A percentile compares a stretch with the other conserved stretches of the same genome.
Conservation (phyloP, 2,113 vertebrate genomes). For the Xiphophorus maculatus region DNA sequence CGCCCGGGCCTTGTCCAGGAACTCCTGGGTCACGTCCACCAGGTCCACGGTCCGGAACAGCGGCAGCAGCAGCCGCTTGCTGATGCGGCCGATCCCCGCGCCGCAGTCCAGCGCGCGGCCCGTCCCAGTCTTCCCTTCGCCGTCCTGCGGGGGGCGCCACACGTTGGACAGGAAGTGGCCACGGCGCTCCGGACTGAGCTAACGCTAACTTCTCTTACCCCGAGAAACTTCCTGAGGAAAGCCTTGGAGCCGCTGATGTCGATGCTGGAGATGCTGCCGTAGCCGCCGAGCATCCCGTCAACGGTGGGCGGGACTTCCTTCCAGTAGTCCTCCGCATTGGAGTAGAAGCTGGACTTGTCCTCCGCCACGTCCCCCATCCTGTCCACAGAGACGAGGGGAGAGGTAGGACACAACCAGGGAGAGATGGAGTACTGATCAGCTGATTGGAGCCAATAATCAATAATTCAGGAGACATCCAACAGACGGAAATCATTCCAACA, state of each 20-base stretch:
- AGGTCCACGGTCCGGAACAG: conserved; percentile 91
- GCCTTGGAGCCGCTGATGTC: conserved; percentile 93
- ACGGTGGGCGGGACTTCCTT: conserved; percentile 88
- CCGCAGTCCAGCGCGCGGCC: conserved; percentile 93
- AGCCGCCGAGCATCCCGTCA: conserved; percentile 96
- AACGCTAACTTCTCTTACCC: conserved; percentile 83
- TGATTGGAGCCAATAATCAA: too few relatives aligned
- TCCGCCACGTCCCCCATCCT: conserved; percentile 87
- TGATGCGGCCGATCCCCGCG: conserved; percentile 93
- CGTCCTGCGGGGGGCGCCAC: conserved; percentile 78
- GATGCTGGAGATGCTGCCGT: conserved; percentile 93
- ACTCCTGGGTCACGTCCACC: conserved; percentile 94
- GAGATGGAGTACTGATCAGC: too few relatives aligned
- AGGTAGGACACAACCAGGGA: too few relatives aligned
- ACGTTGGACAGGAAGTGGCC: neutral
- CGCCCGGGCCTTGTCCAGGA: conserved; percentile 88
- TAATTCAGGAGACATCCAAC: neutral
- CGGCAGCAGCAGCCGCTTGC: conserved; percentile 91
- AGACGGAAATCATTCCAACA: too few relatives aligned
- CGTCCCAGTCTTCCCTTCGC: conserved; percentile 82
- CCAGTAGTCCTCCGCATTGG: conserved; percentile 95
- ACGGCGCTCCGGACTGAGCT: neutral
- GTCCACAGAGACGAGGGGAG: neutral
- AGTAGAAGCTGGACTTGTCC: conserved; percentile 88
- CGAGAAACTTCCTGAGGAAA: conserved; percentile 90